Base-by-base conservation (phyloP, 2,888 invertebrate species). In the Dioctria linearis region DNA sequence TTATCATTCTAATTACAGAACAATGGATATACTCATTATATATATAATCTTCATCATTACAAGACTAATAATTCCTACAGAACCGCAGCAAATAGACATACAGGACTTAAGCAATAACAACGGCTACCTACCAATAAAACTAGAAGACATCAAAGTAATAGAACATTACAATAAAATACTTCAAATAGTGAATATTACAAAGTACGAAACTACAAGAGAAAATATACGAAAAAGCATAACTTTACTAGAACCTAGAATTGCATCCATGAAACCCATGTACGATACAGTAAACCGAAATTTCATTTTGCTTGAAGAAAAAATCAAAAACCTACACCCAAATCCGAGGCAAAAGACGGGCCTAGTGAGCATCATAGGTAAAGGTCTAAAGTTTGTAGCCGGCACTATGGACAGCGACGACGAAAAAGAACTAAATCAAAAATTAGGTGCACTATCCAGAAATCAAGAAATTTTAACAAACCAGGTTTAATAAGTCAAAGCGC, bases 31-130 rank as follows among this genome's bases (percentile, higher is more conserved):
- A 46, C 5, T 37, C n/a, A 67, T 8, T 46, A n/a, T 37, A 5
- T n/a, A 13, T 3, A 40, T 67, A 67, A 42, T 46, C n/a, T 46
- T 43, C 11, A n/a, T 67, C 37, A 1, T 49, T 1, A 6, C 13
- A 46, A 49, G 11, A 46, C 9, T 51, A 57, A 54, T 59, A 73
- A 40, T 11, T 8, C 42, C 40, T 3, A 13, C 59, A 40, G 40
- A 37, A 25, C 25, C 37, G n/a, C 42, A 75, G 51, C 80, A 84
- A 78, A 80, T 83, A 4, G 82, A 83, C 25, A 80, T 83, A 42
- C 81, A 82, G 8, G 81, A 83, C 51, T 46, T 82, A 46, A 82
- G 67, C 3, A 82, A 82, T 57, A 82, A 83, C 49, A 82, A 83
- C 13, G 83, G 83, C 46, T 83, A 82, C 59, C 51, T 82, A 71